Percentiles rank a stretch among this genome's conserved stretches.
Conservation (phyloP, 2,113 vertebrate genomes). For the Ceyx cyanopectus region DNA sequence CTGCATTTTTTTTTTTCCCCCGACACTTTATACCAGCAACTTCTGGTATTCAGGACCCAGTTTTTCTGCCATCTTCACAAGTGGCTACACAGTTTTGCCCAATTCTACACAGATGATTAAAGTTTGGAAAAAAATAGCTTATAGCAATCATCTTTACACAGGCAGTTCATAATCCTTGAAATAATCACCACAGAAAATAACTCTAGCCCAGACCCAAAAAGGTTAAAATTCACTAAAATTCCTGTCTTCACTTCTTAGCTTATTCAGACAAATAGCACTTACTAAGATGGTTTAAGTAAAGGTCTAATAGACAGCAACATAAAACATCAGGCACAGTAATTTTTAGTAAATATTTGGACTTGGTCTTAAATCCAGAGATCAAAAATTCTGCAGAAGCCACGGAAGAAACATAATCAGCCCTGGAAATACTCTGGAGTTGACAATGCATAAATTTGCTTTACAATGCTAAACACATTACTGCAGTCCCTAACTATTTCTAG, state of each 20-base stretch:
- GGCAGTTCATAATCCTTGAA: not conserved
- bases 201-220: not conserved
- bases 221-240: not conserved
- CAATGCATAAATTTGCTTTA: not conserved
- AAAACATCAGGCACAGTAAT: not conserved
- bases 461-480: not conserved
- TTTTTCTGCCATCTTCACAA: constrained; percentile 64
- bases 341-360: not conserved
- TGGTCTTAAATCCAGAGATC: not conserved
- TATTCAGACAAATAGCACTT: not conserved
- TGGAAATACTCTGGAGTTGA: not conserved
- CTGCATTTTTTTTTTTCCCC: not conserved
- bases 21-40: constrained; percentile 7
- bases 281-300: not conserved
- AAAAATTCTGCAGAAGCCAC: not conserved
- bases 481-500: not conserved
- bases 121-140: constrained; percentile 13
- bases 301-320: not conserved
- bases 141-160: constrained; percentile 19
- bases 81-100: constrained; percentile 40
- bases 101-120: constrained; percentile 53
- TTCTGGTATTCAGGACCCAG: constrained; percentile 46
- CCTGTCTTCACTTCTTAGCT: not conserved
- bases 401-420: not conserved
- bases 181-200: not conserved